Evolutionary conservation across 2,888 invertebrate genomes (phyloP).

Genomic region (Thereva unica): DNA sequence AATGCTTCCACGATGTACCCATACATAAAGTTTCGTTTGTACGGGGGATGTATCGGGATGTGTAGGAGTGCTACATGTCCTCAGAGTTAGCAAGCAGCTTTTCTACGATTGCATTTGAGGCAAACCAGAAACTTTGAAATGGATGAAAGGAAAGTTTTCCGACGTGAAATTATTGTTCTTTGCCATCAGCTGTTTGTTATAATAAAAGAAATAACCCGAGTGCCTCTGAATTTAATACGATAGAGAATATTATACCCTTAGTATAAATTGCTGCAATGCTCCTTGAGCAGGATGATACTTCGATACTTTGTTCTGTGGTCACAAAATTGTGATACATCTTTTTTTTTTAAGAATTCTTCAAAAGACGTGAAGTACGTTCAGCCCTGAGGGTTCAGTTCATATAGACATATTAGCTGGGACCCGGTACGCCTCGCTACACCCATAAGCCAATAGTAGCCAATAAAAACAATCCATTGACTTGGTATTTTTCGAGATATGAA

Average conservation of each 20-base stretch:
- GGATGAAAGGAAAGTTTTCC: slow-evolving; percentile 30
- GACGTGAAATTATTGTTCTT: slow-evolving; percentile 30
- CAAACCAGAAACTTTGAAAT: slow-evolving; percentile 30
- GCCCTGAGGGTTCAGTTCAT: too few relatives aligned
- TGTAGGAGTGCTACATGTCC: slow-evolving; percentile 19
- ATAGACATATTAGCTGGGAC: too few relatives aligned
- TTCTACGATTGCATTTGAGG: slow-evolving; percentile 34
- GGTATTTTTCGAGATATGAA: too few relatives aligned
- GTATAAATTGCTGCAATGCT: too few relatives aligned
- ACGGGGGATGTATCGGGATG: slow-evolving; percentile 5
- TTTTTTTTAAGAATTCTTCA: too few relatives aligned
- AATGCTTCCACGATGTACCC: slow-evolving; percentile 18
- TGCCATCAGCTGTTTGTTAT: slow-evolving; percentile 23
- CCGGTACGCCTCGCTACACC: too few relatives aligned
- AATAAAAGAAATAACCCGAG: slow-evolving; percentile 28
- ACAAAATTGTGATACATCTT: too few relatives aligned
- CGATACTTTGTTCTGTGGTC: too few relatives aligned
- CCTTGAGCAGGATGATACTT: too few relatives aligned
- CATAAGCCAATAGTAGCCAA: too few relatives aligned
- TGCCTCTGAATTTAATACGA: background rate
- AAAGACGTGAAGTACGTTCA: too few relatives aligned
- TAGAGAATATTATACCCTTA: background rate
- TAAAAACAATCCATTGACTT: too few relatives aligned
- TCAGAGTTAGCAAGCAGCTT: slow-evolving; percentile 17
- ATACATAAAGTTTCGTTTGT: slow-evolving; percentile 8